phyloP scores from a whole-genome alignment of 1,140 invertebrate genomes.

The Panonychus citri region DNA sequence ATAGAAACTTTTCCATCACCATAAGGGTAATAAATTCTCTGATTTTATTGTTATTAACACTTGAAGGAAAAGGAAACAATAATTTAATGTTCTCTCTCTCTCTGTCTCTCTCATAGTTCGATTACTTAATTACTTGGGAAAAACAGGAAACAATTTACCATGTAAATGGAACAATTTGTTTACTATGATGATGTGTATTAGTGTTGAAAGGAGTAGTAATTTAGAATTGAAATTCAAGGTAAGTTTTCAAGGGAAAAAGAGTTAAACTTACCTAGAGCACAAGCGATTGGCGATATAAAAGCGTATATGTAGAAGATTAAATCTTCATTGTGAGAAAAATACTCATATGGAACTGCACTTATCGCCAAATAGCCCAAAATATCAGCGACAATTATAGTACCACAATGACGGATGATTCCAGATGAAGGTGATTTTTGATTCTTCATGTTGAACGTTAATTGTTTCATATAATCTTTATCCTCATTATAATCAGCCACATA shows the following conservation, averaged over 20 bases:
- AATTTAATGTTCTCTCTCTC: no score
- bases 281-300: constrained; percentile 41
- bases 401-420: constrained; percentile 45
- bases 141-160: no score
- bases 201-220: no score
- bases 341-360: constrained; percentile 43
- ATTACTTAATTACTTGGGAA: no score
- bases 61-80: no score
- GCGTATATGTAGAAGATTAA: constrained; percentile 40
- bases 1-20: no score
- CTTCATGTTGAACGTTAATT: constrained; percentile 36
- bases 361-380: constrained; percentile 49
- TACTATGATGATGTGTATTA: no score
- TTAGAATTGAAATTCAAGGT: no score
- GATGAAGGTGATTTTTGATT: constrained; percentile 47
- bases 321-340: constrained; percentile 24
- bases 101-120: no score
- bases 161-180: no score
- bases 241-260: neutral
- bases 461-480: constrained; percentile 39
- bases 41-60: no score
- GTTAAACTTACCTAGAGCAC: constrained; percentile 37
- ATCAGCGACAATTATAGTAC: constrained; percentile 48
- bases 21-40: neutral
- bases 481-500: constrained; percentile 72